Base-by-base conservation (phyloP, 2,888 invertebrate species). In the Oxytorus armatus region DNA sequence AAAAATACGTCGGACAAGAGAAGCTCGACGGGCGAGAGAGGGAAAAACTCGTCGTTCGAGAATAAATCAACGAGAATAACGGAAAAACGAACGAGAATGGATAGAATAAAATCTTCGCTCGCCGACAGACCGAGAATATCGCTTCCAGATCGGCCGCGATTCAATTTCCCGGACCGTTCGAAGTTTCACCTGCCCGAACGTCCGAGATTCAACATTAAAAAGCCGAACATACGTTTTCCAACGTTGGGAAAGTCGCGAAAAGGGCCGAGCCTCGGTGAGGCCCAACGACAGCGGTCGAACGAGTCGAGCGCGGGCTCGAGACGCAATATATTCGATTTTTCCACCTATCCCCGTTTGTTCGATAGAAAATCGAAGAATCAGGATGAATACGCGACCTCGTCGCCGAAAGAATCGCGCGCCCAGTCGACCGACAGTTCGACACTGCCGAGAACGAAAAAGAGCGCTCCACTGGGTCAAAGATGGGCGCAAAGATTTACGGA, bases 271-370 rank as follows among this genome's bases (percentile, higher is more conserved):
- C 83, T 90, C 70, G 90, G 77, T 3, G 85, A 86, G 11, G 85
- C 91, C 65, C 85, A 89, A 70, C 91, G 92, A 86, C 92, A 92
- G 82, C 89, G 90, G 73, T 93, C 93, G 69, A 94, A 94, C 51
- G 93, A 93, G 85, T 93, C 93, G 5, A 92, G 92, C 36, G 92
- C 91, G 23, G 93, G 93, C 57, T 93, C 93, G 51, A 93, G 93
- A 57, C 94, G 93, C 85, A 94, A 93, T 85, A 93, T 94, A 83
- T 96, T 96, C 88, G 96, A 96, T 91, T 95, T 96, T 82, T 94
- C 95, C 85, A 97, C 97, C 0, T 96, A 96, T 89, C 97, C 97
- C 0, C 94, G 96, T 85, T 93, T 97, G 47, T 92, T 93, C 82
- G 92, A 92, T 16, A 90, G 88, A 44, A 92, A 91, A 42, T 88